These are phyloP conservation scores for Linepithema humile DNA, from an alignment of 1,140 invertebrate species.

Conservation along the genomic window DNA sequence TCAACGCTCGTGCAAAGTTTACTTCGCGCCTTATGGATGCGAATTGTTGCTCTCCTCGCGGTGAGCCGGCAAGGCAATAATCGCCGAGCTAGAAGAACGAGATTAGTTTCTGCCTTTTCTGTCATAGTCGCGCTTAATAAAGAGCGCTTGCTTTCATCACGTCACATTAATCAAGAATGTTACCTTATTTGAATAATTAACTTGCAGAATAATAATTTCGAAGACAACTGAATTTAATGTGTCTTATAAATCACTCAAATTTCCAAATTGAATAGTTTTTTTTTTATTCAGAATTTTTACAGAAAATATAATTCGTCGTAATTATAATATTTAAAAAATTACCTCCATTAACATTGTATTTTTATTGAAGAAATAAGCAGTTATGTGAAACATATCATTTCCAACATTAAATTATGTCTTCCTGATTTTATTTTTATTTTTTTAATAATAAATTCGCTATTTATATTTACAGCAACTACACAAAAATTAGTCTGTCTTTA, in stretches of 20 bases:
- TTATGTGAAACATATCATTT: no score
- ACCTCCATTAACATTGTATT: no score
- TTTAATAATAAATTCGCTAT: no score
- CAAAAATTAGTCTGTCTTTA: no score
- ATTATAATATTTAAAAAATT: no score
- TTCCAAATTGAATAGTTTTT: not conserved
- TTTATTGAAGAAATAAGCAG: no score
- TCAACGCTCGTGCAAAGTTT: conserved; percentile 46
- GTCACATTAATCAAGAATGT: not conserved
- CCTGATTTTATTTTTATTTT: no score
- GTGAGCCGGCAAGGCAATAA: conserved; percentile 19
- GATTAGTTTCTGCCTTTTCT: conserved; percentile 16
- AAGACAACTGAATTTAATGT: not conserved
- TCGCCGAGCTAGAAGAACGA: not conserved
- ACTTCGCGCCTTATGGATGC: not conserved
- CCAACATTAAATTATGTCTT: no score
- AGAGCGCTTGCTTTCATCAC: not conserved
- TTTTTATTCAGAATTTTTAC: not conserved
- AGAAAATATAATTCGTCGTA: no score
- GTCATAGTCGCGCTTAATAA: not conserved
- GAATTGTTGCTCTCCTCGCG: conserved; percentile 4
- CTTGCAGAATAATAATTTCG: not conserved
- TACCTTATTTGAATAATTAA: not conserved
- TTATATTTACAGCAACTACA: no score
- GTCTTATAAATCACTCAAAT: not conserved